Evolutionary conservation across 2,888 invertebrate genomes (phyloP).

Genomic region (Conistra vaccinii): DNA sequence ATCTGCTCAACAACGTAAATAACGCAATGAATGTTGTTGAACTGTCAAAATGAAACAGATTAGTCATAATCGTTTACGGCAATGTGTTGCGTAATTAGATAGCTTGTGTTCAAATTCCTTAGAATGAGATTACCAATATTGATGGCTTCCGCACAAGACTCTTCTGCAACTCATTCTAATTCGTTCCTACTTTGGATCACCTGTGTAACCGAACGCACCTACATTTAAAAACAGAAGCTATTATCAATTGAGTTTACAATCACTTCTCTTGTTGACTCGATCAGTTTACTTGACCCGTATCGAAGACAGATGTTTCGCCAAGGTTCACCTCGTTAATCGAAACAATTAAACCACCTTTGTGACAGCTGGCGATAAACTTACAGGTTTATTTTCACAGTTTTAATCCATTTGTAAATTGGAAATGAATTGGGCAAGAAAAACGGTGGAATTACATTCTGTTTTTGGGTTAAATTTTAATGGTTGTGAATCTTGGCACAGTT

Average conservation of each 20-base stretch:
- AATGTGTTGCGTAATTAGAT: too few relatives aligned
- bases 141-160: too few relatives aligned
- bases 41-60: too few relatives aligned
- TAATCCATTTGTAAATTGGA: not conserved
- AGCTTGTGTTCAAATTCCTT: too few relatives aligned
- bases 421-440: not conserved
- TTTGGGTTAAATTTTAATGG: not conserved
- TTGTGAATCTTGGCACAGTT: not conserved
- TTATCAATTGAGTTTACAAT: constrained; percentile 34
- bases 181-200: not conserved
- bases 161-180: too few relatives aligned
- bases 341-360: constrained; percentile 60
- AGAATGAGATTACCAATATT: too few relatives aligned
- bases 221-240: constrained; percentile 2
- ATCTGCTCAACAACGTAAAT: too few relatives aligned
- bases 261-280: constrained; percentile 32
- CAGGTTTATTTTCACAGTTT: constrained; percentile 53
- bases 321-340: constrained; percentile 61
- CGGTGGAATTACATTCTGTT: not conserved
- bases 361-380: constrained; percentile 52
- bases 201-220: not conserved
- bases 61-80: too few relatives aligned
- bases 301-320: constrained; percentile 66
- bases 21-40: too few relatives aligned
- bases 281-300: constrained; percentile 58